Base-by-base conservation (phyloP, 2,888 invertebrate species). In the Orthonychiurus folsomi region DNA sequence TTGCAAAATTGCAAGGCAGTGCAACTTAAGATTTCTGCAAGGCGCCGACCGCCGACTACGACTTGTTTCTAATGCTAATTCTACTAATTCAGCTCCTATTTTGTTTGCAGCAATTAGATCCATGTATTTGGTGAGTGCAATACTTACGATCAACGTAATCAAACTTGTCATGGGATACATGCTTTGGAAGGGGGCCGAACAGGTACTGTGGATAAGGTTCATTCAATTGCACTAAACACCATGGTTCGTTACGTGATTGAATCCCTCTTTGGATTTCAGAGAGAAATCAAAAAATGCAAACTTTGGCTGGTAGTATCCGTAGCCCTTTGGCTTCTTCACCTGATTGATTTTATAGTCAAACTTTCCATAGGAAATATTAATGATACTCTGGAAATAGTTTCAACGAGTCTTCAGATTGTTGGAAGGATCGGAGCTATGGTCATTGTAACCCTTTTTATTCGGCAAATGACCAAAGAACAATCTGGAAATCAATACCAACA, bases 111-210 rank as follows among this genome's bases (percentile, higher is more conserved):
- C 52, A 9, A 5, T 21, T 9, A 20, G 52, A 52, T 52, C 52
- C 21, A 20, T 20, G 5, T 52, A 52, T 20, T 20, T 52, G 52
- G 20, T n/a, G 24, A 52, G 20, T 9, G n/a, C 24, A 20, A 20
- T 52, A 3, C 5, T 52, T 9, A 5, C 9, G 12, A 52, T 52
- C 52, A 23, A 20, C 9, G 5, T 3, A 9, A 20, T 52, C 21
- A 52, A 52, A 52, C 52, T 52, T 20, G 9, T 52, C 52, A 52
- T 52, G 52, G 52, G 52, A 5, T 52, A 21, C 9, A 5, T 52
- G 5, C 52, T 52, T 23, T 52, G 52, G 52, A 23, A 21, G 20
- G 52, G 52, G 24, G 52, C 52, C 9, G 20, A 20, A 12, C 9
- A 12, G 52, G 52, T 52, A 52, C 20, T 37, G 15, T 37, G n/a